Conservation (phyloP, 1,140 invertebrate genomes). For the Telenomus remus region DNA sequence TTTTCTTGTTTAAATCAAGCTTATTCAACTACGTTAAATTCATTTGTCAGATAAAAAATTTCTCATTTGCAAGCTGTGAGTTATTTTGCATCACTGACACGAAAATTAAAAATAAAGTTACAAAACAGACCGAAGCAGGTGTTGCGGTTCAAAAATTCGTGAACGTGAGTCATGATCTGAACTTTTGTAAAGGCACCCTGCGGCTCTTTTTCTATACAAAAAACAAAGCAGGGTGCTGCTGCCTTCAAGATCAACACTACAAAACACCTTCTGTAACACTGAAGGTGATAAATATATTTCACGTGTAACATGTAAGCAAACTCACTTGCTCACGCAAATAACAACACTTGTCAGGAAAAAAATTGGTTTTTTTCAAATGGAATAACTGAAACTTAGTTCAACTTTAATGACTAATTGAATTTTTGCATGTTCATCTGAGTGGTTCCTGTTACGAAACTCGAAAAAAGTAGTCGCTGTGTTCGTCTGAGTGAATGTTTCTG, state of each 20-base stretch:
- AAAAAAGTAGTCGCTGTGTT: slow-evolving; percentile 45
- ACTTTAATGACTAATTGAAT: background rate
- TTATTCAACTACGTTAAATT: background rate
- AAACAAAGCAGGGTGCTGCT: slow-evolving; percentile 60
- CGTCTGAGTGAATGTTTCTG: slow-evolving; percentile 51
- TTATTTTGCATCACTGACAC: slow-evolving; percentile 7
- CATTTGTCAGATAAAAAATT: background rate
- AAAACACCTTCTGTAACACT: slow-evolving; percentile 51
- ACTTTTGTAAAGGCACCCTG: slow-evolving; percentile 56
- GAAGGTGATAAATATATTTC: slow-evolving; percentile 24
- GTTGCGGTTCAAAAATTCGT: slow-evolving; percentile 56
- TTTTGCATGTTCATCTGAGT: background rate
- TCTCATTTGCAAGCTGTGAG: no score
- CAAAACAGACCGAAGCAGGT: slow-evolving; percentile 23
- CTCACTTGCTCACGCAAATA: background rate
- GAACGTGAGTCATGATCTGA: slow-evolving; percentile 61
- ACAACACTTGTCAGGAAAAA: background rate
- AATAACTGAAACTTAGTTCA: no score
- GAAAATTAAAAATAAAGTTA: slow-evolving; percentile 18
- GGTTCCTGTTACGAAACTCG: slow-evolving; percentile 1
- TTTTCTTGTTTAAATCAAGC: background rate
- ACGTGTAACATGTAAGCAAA: slow-evolving; percentile 3
- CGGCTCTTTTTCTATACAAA: slow-evolving; percentile 59
- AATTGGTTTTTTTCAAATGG: no score
- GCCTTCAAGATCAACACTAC: slow-evolving; percentile 1